Base-by-base conservation (phyloP, 2,888 invertebrate genomes). In the Caenorhabditis plicata region DNA sequence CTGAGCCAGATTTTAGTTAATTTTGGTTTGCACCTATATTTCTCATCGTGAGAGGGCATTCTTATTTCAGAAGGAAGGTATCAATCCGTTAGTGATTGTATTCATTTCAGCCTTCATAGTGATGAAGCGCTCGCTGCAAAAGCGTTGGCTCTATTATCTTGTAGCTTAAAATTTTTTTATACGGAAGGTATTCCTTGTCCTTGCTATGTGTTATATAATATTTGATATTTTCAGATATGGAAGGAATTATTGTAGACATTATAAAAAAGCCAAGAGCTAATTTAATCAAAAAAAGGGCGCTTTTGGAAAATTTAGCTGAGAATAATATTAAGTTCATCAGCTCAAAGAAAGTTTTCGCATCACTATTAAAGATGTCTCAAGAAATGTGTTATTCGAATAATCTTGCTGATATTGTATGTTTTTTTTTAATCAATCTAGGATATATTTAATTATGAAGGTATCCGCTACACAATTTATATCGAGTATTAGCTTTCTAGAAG, bases 71-170 rank as follows among this genome's bases (percentile, higher is more conserved):
- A 45, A 17, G 47, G 42, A 0, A 48, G 53, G 39, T 33, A 23
- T 4, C 60, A 60, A 11, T 23, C 15, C 13, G 17, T 60, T 4
- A 3, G 41, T 2, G 49, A 60, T 19, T 50, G 15, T 53, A 55
- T 7, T 49, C 55, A 4, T 26, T 55, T 22, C 48, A 9, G 29
- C 3, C 3, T 11, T 5, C 40, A 40, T 15, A 3, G 15, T 9
- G 40, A 40, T 23, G 40, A 40, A 27, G 22, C 40, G 15, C 27
- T 40, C 9, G 40, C 27, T 5, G 3, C 32, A 32, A 32, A 32
- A n/a, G 17, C 17, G 7, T 20, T 17, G 7, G 20, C 3, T 35
- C 15, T 35, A 9, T 8, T 35, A 3, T 35, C 35, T 11, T n/a
- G n/a, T n/a, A n/a, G n/a, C n/a, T n/a, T n/a, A n/a, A n/a, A n/a